Evolutionary conservation across 1,140 invertebrate genomes (phyloP).

Genomic region (Polypedilum pembai): DNA sequence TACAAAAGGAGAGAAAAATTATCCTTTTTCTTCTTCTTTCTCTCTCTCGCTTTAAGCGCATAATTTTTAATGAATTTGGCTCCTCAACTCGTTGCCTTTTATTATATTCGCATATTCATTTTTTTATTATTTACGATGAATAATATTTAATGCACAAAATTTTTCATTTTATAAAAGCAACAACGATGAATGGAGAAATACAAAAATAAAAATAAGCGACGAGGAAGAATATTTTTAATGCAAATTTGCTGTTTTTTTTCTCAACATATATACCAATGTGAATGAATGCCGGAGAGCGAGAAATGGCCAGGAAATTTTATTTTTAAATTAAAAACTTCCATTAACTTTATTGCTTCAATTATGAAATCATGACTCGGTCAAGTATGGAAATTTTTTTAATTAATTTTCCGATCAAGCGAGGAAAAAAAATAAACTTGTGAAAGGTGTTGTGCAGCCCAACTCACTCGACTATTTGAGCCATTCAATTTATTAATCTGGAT

Average conservation of each 20-base stretch:
- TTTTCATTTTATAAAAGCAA: too few species aligned
- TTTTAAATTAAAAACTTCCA: constrained; percentile 25
- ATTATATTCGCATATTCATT: too few species aligned
- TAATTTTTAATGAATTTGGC: too few species aligned
- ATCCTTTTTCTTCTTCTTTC: too few species aligned
- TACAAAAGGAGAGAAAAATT: too few species aligned
- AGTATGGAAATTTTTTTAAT: constrained; percentile 8
- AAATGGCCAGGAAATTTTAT: background rate
- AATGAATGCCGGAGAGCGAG: too few species aligned
- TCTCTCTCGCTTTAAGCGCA: too few species aligned
- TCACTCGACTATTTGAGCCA: background rate
- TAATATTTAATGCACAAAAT: too few species aligned
- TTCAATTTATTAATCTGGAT: constrained; percentile 9
- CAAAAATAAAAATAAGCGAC: background rate
- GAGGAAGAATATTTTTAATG: background rate
- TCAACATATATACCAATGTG: background rate
- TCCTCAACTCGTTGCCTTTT: too few species aligned
- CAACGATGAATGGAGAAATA: too few species aligned
- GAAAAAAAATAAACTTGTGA: background rate
- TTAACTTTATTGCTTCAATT: constrained; percentile 27
- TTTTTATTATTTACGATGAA: too few species aligned
- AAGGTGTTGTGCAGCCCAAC: too few species aligned
- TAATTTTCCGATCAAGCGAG: constrained; percentile 22
- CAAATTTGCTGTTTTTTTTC: constrained; percentile 2
- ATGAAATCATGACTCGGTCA: constrained; percentile 23